Base-by-base conservation (phyloP, 2,888 invertebrate genomes). In the Leptura quadrifasciata region DNA sequence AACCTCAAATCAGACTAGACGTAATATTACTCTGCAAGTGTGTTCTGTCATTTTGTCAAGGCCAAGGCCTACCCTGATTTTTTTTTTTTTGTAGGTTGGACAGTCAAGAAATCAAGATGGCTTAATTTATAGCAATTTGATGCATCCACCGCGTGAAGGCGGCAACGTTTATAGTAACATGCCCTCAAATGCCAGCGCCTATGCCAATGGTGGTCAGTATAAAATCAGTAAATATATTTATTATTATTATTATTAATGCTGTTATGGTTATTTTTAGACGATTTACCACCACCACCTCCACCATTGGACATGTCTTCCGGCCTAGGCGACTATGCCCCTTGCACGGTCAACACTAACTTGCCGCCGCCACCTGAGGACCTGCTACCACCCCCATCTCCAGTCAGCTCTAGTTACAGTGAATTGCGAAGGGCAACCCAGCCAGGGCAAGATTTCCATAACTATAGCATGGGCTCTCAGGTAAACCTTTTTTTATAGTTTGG, bases 381-480 rank as follows among this genome's bases (percentile, higher is more conserved):
- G 79, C 92, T 94, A 74, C 95, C 95, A 20, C 96, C 97, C 6
- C 96, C 96, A 9, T 96, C 96, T 77, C 97, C 97, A 1, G 97
- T 97, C 0, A 96, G 96, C 85, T 97, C 96, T 2, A 96, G 96
- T 82, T 97, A 97, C 85, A 96, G 96, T 86, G 97, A 97, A 89
- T 90, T 97, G 74, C 91, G 95, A 71, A 91, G 95, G 80, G 96
- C 97, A 15, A 95, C 95, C 21, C 93, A 95, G 84, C 92, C 92
- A 72, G 90, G 85, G 27, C 88, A 86, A 64, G 88, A 88, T 74
- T 89, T 88, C 76, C 91, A 92, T 79, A 91, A 92, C 80, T 92
- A 93, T 84, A 94, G 94, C 74, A 93, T 94, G 81, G 93, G 93
- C 78, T 95, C 95, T 35, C 95, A 95, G 91, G 89, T 89, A 87